Conservation (phyloP, 2,797 vertebrate genomes). For the Macropodus opercularis region DNA sequence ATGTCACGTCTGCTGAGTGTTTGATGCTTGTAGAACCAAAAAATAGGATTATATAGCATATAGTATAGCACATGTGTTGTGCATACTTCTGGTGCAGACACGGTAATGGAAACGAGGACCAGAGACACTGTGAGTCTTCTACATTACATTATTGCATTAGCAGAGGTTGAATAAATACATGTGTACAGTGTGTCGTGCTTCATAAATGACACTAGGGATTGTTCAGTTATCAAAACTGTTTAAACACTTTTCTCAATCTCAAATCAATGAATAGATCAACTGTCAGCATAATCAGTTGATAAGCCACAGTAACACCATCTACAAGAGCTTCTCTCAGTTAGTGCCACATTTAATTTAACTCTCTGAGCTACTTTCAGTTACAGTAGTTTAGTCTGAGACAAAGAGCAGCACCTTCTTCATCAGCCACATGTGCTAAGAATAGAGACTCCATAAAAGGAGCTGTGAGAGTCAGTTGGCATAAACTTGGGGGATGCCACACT, state of each 20-base stretch:
- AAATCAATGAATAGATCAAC: too few relatives aligned
- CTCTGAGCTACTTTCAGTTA: neutral
- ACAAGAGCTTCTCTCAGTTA: neutral
- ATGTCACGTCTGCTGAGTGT: too few relatives aligned
- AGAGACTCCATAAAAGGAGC: constrained; percentile 64
- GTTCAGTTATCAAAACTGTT: neutral
- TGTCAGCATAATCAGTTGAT: too few relatives aligned
- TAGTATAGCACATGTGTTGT: too few relatives aligned
- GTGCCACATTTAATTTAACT: neutral
- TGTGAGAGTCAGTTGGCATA: constrained; percentile 36
- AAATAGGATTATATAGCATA: too few relatives aligned
- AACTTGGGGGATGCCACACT: constrained; percentile 49
- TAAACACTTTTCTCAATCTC: neutral
- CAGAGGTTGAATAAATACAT: neutral
- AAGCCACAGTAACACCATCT: neutral
- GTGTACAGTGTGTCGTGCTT: neutral
- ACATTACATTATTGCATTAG: too few relatives aligned
- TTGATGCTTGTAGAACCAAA: too few relatives aligned
- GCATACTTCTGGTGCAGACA: too few relatives aligned
- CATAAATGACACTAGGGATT: neutral
- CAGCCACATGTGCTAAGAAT: constrained; percentile 63
- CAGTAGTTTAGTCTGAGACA: constrained; percentile 8
- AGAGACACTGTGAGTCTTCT: too few relatives aligned
- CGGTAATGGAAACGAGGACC: too few relatives aligned
- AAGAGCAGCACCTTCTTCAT: constrained; percentile 46